Evolutionary conservation across 2,888 invertebrate species (phyloP).

Genomic region (Steinernema hermaphroditum): DNA sequence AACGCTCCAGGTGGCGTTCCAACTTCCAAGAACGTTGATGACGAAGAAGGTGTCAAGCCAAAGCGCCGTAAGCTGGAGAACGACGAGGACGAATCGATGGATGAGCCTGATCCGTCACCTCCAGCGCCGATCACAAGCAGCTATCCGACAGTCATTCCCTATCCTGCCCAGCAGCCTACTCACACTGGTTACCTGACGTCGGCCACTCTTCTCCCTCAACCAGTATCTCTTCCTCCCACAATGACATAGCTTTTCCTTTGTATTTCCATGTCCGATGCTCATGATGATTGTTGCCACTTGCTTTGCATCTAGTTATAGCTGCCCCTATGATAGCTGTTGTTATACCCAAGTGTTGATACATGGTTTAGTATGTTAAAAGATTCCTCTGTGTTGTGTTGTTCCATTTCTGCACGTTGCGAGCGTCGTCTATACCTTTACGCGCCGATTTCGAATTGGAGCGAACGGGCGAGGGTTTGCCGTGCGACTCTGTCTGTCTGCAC

Average conservation of each 20-base stretch:
- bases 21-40: not conserved
- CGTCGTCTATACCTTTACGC: not conserved
- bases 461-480: not conserved
- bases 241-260: not conserved
- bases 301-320: not conserved
- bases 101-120: conserved; percentile 3
- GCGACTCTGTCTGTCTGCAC: not conserved
- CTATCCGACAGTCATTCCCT: conserved; percentile 69
- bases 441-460: not conserved
- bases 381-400: not conserved
- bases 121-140: not conserved
- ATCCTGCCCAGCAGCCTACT: conserved; percentile 78
- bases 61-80: not conserved
- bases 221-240: not conserved
- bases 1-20: not conserved
- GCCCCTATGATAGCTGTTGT: not conserved
- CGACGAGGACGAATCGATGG: conserved; percentile 17
- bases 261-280: not conserved
- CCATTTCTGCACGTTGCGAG: not conserved
- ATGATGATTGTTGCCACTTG: not conserved
- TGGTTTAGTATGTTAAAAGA: conserved; percentile 1
- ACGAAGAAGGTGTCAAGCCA: not conserved
- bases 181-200: conserved; percentile 96
- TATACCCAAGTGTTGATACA: not conserved
- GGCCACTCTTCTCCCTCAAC: conserved; percentile 75